Percentiles rank a stretch among this genome's conserved stretches.
Conservation (phyloP, 2,888 invertebrate species). For the Trichopria drosophilae region DNA sequence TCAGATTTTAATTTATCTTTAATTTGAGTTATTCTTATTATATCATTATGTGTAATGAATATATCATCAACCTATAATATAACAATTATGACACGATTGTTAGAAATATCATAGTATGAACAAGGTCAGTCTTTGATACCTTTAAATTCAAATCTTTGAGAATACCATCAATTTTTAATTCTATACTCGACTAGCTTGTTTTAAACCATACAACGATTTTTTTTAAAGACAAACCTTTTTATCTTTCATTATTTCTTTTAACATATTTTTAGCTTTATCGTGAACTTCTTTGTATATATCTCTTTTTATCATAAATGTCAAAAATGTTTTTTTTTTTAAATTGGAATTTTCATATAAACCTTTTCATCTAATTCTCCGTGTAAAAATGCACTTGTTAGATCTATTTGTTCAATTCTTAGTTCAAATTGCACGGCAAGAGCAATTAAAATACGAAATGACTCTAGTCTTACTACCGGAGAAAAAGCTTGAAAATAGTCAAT, state of each 20-base stretch:
- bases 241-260: constrained; percentile 1
- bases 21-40: constrained; percentile 6
- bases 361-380: constrained; percentile 6
- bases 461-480: constrained; percentile 10
- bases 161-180: neutral
- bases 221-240: constrained; percentile 1
- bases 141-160: neutral
- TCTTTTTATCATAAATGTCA: neutral
- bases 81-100: too few species aligned
- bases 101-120: too few species aligned
- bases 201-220: neutral
- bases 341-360: constrained; percentile 11
- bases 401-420: constrained; percentile 8
- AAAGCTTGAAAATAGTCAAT: neutral
- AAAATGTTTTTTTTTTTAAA: neutral
- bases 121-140: constrained; percentile 1
- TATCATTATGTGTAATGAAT: too few species aligned
- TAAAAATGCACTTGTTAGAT: constrained; percentile 13
- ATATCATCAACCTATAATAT: too few species aligned
- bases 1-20: constrained; percentile 8
- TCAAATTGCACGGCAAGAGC: constrained; percentile 4
- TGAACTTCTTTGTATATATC: constrained; percentile 4
- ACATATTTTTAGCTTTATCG: constrained; percentile 3
- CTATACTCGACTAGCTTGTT: neutral
- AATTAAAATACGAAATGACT: constrained; percentile 4